Base-by-base conservation (phyloP, 2,888 invertebrate genomes). In the Ceratothoa steindachneri region DNA sequence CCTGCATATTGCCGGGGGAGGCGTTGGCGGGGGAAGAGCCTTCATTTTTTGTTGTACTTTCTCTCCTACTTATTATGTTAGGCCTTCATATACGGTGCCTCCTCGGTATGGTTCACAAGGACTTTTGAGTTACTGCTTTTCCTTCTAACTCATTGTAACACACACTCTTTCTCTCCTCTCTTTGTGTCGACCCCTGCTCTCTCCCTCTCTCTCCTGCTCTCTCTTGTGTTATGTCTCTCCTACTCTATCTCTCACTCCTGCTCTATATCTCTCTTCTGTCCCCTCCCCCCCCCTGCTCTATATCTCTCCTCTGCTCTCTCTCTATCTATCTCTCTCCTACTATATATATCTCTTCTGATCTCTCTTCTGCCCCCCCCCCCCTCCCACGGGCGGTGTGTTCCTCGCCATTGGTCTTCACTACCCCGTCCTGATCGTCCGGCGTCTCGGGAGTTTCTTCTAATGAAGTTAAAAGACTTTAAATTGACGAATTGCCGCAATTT, bases 201-300 rank as follows among this genome's bases (percentile, higher is more conserved):
- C 69, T 69, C 69, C 51, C 52, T 69, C 69, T 69, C 69, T 60
- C 69, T 69, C 69, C 51, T 24, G 30, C 69, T 69, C 69, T 69
- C 69, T 69, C 51, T 60, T 22, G n/a, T 22, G n/a, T 22, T 60
- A 27, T 68, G 19, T 68, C 51, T 52, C 1, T 68, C 31, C 22
- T 41, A 41, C n/a, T 68, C 69, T 68, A 30, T 68, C 41, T 68
- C 69, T 68, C 41, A 41, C 69, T 68, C 12, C 41, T 41, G 30
- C 69, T 68, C 69, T 68, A 12, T 68, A 7, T 60, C 60, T 60
- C 60, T 60, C 12, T 60, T 19, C n/a, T 19, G 5, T 19, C n/a
- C 60, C n/a, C 60, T 60, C 60, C n/a, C 60, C n/a, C 60, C n/a
- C 60, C n/a, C 60, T 60, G 9, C 9, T 60, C 9, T 60, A n/a